Evolutionary conservation across 2,888 invertebrate species (phyloP).

Genomic region (Pterobdella sp.): DNA sequence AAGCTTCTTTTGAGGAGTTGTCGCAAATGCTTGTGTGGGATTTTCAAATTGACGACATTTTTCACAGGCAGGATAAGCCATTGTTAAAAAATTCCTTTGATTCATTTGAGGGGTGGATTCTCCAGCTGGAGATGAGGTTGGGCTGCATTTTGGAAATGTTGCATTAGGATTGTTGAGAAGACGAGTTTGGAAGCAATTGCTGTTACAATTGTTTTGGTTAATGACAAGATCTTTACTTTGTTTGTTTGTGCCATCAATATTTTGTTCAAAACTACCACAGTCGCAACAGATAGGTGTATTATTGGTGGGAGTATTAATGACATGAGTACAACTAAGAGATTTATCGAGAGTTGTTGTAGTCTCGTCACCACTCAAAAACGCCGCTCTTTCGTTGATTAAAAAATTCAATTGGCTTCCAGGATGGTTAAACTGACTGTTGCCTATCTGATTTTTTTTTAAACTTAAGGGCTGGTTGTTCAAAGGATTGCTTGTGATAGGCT

Average conservation of each 20-base stretch:
- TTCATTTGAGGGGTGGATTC: background rate
- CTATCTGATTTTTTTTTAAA: background rate
- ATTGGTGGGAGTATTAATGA: too few species aligned
- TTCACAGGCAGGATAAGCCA: too few species aligned
- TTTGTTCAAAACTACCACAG: background rate
- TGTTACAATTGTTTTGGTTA: background rate
- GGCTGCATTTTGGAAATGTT: slow-evolving; percentile 7
- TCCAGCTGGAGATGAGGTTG: background rate
- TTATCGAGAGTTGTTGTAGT: background rate
- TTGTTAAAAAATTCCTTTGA: background rate
- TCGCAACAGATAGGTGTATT: background rate
- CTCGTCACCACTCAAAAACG: background rate
- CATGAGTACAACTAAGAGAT: background rate
- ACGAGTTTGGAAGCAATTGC: background rate
- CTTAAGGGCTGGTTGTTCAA: background rate
- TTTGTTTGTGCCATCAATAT: background rate
- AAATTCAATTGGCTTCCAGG: background rate
- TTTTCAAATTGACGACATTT: background rate
- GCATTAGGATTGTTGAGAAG: background rate
- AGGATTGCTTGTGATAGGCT: slow-evolving; percentile 11
- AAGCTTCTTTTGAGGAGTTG: background rate
- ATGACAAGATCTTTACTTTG: background rate
- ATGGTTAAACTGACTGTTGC: background rate
- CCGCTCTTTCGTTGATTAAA: background rate
- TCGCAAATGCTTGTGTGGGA: background rate